Evolutionary conservation across 2,797 vertebrate species (phyloP).

Genomic region (Myripristis jacobus): DNA sequence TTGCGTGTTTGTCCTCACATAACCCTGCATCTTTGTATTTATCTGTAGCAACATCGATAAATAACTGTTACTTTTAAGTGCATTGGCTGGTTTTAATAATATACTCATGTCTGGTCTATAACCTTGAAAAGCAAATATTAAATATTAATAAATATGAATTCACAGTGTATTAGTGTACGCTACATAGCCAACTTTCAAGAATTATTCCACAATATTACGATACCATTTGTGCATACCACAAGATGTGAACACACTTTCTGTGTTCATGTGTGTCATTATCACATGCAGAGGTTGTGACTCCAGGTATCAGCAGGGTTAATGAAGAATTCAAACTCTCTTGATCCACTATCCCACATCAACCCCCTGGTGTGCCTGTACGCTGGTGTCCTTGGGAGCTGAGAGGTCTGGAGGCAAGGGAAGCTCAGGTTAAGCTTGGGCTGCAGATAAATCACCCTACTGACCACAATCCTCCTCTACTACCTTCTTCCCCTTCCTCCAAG

Average conservation of each 20-base stretch:
- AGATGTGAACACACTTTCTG: no score
- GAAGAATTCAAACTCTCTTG: constrained; percentile 22
- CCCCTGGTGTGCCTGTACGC: constrained; percentile 29
- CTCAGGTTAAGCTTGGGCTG: constrained; percentile 58
- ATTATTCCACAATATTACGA: background rate
- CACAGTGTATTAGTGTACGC: background rate
- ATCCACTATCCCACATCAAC: constrained; percentile 56
- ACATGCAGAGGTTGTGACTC: background rate
- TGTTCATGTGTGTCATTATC: constrained; percentile 21
- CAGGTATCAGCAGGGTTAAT: constrained; percentile 30
- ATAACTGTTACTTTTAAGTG: no score
- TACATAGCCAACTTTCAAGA: background rate
- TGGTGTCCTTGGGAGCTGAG: constrained; percentile 46
- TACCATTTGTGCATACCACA: background rate
- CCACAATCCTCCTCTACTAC: constrained; percentile 39
- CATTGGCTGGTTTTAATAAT: no score
- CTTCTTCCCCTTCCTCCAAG: constrained; percentile 51
- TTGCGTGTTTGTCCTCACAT: background rate
- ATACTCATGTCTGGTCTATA: no score
- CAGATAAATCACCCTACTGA: constrained; percentile 64
- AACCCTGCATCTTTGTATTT: background rate
- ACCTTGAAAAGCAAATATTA: no score
- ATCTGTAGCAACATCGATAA: background rate
- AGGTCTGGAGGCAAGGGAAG: constrained; percentile 50
- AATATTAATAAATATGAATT: background rate